Percentiles rank a stretch among this genome's conserved stretches.
phyloP scores from a whole-genome alignment of 2,888 invertebrate genomes.

The Plagodis dolabraria region DNA sequence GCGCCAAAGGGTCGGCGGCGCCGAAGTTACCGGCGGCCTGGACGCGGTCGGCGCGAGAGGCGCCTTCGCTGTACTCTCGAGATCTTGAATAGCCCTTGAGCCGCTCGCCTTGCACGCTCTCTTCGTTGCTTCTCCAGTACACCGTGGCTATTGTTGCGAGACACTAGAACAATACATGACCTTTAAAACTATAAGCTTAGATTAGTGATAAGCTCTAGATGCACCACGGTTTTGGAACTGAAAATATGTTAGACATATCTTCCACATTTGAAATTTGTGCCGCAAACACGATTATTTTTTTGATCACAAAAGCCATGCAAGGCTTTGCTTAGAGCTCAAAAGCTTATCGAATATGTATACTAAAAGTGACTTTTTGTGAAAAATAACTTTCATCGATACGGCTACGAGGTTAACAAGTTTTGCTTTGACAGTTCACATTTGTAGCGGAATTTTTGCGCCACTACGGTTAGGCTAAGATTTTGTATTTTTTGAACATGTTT shows the following conservation, averaged over 20 bases:
- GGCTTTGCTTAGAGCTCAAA: not conserved
- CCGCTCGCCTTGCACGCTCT: constrained; percentile 92
- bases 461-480: no score
- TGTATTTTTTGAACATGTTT: no score
- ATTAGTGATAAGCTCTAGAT: no score
- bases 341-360: not conserved
- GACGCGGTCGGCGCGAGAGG: constrained; percentile 90
- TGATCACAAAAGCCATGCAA: no score
- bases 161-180: constrained; percentile 82
- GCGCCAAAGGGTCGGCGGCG: constrained; percentile 46
- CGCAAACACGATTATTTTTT: no score
- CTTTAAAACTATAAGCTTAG: constrained; percentile 4
- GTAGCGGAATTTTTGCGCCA: not conserved
- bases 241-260: no score
- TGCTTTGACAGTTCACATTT: constrained; percentile 3
- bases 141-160: constrained; percentile 94
- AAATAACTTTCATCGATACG: constrained; percentile 4
- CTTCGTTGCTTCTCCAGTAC: constrained; percentile 94
- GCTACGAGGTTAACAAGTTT: not conserved
- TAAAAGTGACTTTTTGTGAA: constrained; percentile 10
- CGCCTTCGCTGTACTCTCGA: constrained; percentile 88
- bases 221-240: no score
- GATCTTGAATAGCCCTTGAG: constrained; percentile 92
- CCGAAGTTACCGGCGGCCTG: constrained; percentile 85
- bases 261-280: no score